These are phyloP conservation scores for Onychorhynchus coronatus DNA, from an alignment of 2,113 vertebrate species.

Conservation along the genomic window DNA sequence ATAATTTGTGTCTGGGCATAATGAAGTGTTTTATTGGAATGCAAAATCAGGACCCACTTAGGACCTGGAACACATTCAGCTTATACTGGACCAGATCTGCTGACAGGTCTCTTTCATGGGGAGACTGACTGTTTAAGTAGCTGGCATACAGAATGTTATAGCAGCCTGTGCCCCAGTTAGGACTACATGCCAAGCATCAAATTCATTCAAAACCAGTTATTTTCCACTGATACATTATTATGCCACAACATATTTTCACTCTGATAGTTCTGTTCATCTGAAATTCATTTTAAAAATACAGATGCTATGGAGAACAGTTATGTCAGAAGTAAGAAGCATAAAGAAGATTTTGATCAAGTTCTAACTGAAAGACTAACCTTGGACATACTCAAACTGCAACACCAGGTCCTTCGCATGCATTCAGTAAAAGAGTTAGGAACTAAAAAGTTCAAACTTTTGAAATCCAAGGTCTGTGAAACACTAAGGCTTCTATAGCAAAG, in stretches of 20 bases:
- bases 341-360: not conserved
- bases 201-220: not conserved
- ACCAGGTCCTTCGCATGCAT: not conserved
- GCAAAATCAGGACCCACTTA: not conserved
- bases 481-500: not conserved
- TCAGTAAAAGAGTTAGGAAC: not conserved
- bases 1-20: not conserved
- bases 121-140: not conserved
- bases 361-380: not conserved
- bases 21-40: not conserved
- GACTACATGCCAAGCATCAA: not conserved
- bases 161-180: not conserved
- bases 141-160: not conserved
- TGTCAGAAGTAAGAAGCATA: not conserved
- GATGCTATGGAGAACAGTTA: not conserved
- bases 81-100: not conserved
- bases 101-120: not conserved
- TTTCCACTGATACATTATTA: not conserved
- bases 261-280: rapidly evolving
- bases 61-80: not conserved
- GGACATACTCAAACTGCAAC: not conserved
- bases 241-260: not conserved
- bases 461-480: not conserved
- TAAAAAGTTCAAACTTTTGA: not conserved
- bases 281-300: not conserved